Evolutionary conservation across 2,888 invertebrate species (phyloP).

Genomic region (Sminthurinus aureus): DNA sequence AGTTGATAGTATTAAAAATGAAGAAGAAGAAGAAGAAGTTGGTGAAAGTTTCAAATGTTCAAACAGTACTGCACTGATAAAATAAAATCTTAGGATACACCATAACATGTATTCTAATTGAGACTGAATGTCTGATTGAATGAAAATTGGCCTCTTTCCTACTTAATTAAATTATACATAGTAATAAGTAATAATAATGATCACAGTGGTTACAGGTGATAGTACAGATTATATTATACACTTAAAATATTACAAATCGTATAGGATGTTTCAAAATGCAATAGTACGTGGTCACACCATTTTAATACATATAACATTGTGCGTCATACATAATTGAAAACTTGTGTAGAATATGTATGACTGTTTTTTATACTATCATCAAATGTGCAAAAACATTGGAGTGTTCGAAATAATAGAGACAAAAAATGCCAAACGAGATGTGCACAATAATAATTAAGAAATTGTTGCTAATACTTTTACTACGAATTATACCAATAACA

Average conservation of each 20-base stretch:
- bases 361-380: no score
- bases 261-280: no score
- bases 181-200: neutral
- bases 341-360: no score
- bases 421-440: no score
- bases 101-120: conserved; percentile 2
- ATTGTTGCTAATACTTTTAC: no score
- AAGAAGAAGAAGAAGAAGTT: neutral
- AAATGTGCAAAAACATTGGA: no score
- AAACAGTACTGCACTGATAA: conserved; percentile 12
- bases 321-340: no score
- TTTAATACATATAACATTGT: no score
- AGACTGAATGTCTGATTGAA: conserved; percentile 6
- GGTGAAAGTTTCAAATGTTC: conserved; percentile 10
- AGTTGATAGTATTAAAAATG: neutral
- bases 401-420: no score
- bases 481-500: no score
- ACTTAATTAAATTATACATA: neutral
- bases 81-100: neutral
- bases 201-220: neutral
- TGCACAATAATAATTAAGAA: no score
- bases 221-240: neutral
- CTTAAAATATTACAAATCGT: neutral
- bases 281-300: neutral
- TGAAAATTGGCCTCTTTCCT: neutral